Conservation (phyloP, 2,113 vertebrate genomes). For the Lagopus leucura region DNA sequence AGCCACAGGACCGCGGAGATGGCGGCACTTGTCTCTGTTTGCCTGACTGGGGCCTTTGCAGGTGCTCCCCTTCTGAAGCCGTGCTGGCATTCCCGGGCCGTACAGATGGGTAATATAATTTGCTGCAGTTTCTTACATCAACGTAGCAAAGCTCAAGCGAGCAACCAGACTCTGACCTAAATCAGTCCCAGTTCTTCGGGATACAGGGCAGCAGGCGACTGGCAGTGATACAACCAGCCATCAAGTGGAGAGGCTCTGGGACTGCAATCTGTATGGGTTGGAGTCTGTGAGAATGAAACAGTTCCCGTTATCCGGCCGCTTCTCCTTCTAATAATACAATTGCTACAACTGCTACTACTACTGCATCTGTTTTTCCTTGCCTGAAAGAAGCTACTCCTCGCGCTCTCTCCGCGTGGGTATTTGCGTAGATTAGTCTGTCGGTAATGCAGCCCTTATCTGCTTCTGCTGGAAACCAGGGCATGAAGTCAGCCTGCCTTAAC, state of each 20-base stretch:
- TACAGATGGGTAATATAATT: slow-evolving; percentile 25
- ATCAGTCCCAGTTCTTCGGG: slow-evolving; percentile 81
- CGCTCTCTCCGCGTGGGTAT: slow-evolving; percentile 65
- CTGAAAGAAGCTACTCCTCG: slow-evolving; percentile 68
- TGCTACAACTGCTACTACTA: slow-evolving; percentile 15
- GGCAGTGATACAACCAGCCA: slow-evolving; percentile 81
- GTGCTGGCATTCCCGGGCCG: slow-evolving; percentile 45
- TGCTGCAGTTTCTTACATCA: slow-evolving; percentile 58
- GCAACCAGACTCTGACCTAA: slow-evolving; percentile 84
- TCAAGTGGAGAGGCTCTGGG: slow-evolving; percentile 81
- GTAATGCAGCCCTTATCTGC: slow-evolving; percentile 73
- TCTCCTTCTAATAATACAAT: slow-evolving; percentile 54
- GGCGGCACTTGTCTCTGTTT: slow-evolving; percentile 33
- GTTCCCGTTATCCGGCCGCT: slow-evolving; percentile 57
- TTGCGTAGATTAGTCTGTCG: slow-evolving; percentile 81
- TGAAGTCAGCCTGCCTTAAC: slow-evolving; percentile 74
- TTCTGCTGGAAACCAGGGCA: slow-evolving; percentile 77
- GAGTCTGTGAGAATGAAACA: slow-evolving; percentile 72
- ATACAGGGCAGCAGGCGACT: slow-evolving; percentile 80
- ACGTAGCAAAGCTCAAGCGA: slow-evolving; percentile 71
- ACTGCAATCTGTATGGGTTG: slow-evolving; percentile 74
- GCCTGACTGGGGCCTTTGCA: slow-evolving; percentile 73
- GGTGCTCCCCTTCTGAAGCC: slow-evolving; percentile 43
- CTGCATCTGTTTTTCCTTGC: slow-evolving; percentile 30
- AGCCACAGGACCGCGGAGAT: slow-evolving; percentile 73